Evolutionary conservation across 2,888 invertebrate species (phyloP).

Genomic region (Itoplectis maculator): DNA sequence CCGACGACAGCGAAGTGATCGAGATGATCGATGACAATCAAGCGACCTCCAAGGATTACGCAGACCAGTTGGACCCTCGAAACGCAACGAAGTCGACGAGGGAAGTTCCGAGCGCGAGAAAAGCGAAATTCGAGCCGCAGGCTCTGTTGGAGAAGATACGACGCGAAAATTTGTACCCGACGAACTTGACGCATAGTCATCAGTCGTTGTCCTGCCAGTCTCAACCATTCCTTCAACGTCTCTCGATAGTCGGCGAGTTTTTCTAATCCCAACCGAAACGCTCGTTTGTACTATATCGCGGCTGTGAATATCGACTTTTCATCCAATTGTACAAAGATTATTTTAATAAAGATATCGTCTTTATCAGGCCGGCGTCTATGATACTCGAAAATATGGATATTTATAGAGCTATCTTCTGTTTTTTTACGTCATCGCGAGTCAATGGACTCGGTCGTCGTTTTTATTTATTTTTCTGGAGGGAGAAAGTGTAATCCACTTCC

Average conservation of each 20-base stretch:
- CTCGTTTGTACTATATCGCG: constrained; percentile 28
- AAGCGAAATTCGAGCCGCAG: constrained; percentile 89
- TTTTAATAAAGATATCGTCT: constrained; percentile 21
- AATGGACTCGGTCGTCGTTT: too few species aligned
- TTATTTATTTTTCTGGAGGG: too few species aligned
- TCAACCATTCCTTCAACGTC: constrained; percentile 91
- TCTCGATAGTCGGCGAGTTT: constrained; percentile 93
- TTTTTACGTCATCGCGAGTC: neutral
- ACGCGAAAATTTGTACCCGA: constrained; percentile 87
- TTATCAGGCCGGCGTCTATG: neutral
- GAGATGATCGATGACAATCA: constrained; percentile 54
- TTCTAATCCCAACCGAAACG: constrained; percentile 80
- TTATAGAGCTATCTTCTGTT: neutral
- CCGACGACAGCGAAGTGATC: constrained; percentile 70
- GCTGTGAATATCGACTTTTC: constrained; percentile 63
- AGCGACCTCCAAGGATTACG: constrained; percentile 50
- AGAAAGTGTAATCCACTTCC: too few species aligned
- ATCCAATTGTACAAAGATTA: constrained; percentile 58
- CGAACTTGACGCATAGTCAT: constrained; percentile 88
- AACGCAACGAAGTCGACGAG: constrained; percentile 71
- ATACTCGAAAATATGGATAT: neutral
- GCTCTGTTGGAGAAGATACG: constrained; percentile 90
- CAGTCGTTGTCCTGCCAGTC: constrained; percentile 91
- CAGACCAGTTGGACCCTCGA: constrained; percentile 64
- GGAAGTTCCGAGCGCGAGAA: constrained; percentile 82